Evolutionary conservation across 2,797 vertebrate species (phyloP).

Genomic region (Benthosema pterotum): DNA sequence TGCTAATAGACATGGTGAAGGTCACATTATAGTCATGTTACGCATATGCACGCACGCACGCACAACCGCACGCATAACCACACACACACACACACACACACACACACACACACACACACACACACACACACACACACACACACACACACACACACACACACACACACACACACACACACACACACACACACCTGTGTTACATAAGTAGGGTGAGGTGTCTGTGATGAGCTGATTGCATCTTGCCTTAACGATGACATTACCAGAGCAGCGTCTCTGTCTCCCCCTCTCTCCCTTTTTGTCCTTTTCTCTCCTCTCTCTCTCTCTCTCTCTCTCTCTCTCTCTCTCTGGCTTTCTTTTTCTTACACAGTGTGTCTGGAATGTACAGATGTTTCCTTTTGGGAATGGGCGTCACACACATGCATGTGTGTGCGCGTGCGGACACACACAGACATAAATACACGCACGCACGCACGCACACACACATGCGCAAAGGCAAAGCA

Average conservation of each 20-base stretch:
- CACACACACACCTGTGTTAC: conserved; percentile 61
- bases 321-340: conserved; percentile 32
- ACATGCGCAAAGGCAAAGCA: not conserved
- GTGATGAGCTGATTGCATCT: conserved; percentile 30
- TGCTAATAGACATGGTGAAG: conserved; percentile 70
- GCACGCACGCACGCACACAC: conserved; percentile 5
- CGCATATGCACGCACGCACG: conserved; percentile 36
- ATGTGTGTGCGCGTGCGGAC: conserved; percentile 4
- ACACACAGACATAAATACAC: conserved; percentile 57
- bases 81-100: not conserved
- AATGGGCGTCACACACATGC: conserved; percentile 58
- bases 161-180: not conserved
- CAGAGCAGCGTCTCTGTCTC: conserved; percentile 42
- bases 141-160: not conserved
- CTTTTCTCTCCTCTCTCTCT: conserved; percentile 19
- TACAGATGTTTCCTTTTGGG: conserved; percentile 95
- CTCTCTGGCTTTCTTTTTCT: conserved; percentile 76
- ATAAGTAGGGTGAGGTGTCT: conserved; percentile 46
- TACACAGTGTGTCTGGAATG: conserved; percentile 94
- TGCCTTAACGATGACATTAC: conserved; percentile 59
- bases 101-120: conserved; percentile 5
- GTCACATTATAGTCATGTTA: conserved; percentile 71
- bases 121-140: conserved; percentile 21
- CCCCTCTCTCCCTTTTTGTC: conserved; percentile 16
- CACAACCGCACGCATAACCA: not conserved